Evolutionary conservation across 2,113 vertebrate genomes (phyloP).

Genomic region (Tricholaema leucomelas): DNA sequence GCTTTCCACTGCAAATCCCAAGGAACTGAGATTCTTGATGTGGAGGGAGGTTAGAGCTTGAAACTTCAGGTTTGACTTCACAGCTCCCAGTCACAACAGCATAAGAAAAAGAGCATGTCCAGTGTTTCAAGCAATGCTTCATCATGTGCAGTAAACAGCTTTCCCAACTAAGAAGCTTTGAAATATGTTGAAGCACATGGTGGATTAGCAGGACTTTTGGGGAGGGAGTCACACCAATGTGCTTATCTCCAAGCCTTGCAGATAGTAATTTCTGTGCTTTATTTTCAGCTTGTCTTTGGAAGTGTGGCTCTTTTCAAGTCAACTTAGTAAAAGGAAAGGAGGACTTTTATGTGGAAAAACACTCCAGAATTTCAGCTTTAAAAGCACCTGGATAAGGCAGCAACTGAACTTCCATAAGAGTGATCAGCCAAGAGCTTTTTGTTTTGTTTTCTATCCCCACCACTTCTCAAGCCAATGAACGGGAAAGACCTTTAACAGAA

Average conservation of each 20-base stretch:
- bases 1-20: not conserved
- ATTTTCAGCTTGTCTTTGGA: not conserved
- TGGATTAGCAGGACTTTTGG: not conserved
- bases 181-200: not conserved
- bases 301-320: not conserved
- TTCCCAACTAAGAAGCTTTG: not conserved
- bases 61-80: not conserved
- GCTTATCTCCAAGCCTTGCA: not conserved
- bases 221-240: not conserved
- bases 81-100: not conserved
- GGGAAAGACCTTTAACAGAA: not conserved
- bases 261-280: not conserved
- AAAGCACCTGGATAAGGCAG: conserved; percentile 13
- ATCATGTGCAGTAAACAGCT: not conserved
- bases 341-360: not conserved
- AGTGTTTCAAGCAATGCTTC: not conserved
- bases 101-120: not conserved
- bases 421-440: not conserved
- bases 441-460: not conserved
- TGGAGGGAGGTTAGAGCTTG: not conserved
- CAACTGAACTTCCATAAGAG: not conserved
- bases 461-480: not conserved
- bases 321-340: not conserved
- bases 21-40: not conserved
- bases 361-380: not conserved